These are phyloP conservation scores for Formica exsecta DNA, from an alignment of 1,140 invertebrate genomes.

Conservation along the genomic window DNA sequence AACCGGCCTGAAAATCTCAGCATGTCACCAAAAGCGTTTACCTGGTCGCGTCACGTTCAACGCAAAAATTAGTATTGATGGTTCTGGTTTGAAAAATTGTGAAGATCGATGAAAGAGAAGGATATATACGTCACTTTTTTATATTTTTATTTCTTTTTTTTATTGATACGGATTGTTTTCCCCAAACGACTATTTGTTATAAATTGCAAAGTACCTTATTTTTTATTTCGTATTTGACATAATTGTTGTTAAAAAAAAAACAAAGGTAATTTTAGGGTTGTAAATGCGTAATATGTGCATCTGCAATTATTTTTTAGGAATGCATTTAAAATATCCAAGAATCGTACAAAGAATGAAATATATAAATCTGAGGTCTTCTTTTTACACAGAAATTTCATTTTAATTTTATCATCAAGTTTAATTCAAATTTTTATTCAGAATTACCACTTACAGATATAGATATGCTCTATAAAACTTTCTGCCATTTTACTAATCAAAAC, in stretches of 20 bases:
- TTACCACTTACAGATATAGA: not conserved
- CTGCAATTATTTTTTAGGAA: not conserved
- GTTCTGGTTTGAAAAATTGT: not conserved
- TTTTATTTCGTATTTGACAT: not conserved
- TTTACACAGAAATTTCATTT: not conserved
- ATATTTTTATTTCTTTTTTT: not conserved
- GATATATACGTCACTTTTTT: not conserved
- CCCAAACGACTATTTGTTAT: not conserved
- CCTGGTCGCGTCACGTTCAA: not conserved
- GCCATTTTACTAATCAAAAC: not conserved
- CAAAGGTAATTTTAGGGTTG: not conserved
- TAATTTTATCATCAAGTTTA: not conserved
- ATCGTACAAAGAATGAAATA: not conserved
- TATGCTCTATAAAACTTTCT: not conserved
- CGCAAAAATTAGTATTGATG: not conserved
- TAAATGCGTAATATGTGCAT: not conserved
- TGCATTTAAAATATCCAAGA: not conserved
- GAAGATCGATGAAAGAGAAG: not conserved
- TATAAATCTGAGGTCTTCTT: not conserved
- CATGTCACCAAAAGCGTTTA: not conserved
- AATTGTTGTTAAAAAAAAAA: not conserved
- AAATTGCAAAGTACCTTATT: not conserved
- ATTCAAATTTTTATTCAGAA: not conserved
- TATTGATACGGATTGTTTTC: not conserved
- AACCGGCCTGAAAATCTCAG: constrained; percentile 35